These are phyloP conservation scores for Agrochola litura DNA, from an alignment of 2,888 invertebrate genomes.

Conservation along the genomic window DNA sequence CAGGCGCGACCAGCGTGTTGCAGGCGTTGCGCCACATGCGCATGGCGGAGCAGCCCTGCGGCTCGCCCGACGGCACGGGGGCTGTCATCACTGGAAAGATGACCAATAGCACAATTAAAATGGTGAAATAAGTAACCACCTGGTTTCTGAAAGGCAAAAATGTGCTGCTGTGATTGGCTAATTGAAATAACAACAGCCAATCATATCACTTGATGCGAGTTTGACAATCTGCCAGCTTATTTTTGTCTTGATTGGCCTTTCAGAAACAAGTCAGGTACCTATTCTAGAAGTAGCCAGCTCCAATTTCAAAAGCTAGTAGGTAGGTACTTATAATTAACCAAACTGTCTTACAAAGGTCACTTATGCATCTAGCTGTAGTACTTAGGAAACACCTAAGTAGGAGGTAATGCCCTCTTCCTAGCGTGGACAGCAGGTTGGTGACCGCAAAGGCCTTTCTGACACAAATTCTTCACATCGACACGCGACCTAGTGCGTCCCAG, in stretches of 20 bases:
- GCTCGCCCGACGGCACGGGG: conserved; percentile 72
- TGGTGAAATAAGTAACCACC: neutral
- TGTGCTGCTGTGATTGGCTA: neutral
- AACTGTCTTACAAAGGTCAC: no score
- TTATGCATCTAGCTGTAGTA: neutral
- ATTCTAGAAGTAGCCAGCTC: neutral
- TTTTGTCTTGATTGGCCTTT: neutral
- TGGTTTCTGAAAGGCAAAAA: neutral
- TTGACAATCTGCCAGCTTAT: neutral
- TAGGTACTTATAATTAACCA: neutral
- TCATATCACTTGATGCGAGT: neutral
- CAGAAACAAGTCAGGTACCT: neutral
- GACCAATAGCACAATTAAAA: neutral
- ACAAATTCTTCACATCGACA: conserved; percentile 14
- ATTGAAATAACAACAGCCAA: neutral
- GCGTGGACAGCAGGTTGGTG: conserved; percentile 6
- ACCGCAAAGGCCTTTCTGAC: conserved; percentile 31
- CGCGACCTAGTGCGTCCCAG: neutral
- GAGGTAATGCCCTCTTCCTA: conserved; percentile 11
- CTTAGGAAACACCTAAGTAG: neutral
- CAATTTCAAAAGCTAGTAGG: neutral
- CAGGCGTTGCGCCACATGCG: conserved; percentile 85
- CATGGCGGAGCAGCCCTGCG: conserved; percentile 80
- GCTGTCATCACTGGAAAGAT: conserved; percentile 54
- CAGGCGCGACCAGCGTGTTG: conserved; percentile 77